Evolutionary conservation across 2,113 vertebrate species (phyloP), one percentile per base, ranked within the genome.

Genomic region (Siphamia tubifer): DNA sequence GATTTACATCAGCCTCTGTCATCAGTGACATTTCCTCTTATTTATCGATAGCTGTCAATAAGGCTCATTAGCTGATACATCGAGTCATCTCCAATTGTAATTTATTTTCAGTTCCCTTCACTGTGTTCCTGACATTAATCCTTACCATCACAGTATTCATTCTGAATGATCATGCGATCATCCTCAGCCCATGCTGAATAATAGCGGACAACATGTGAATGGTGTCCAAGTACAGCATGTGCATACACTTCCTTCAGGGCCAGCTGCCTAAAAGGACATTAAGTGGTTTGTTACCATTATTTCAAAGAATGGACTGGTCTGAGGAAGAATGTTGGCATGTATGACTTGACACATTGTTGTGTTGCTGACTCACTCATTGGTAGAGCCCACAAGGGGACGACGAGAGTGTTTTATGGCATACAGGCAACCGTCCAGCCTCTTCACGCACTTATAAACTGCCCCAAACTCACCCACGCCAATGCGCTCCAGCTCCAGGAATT

Each of bases 181-280:
- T 99, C 95, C 70, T 99, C 96, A 2, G 95, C 93, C 97, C 98
- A 99, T 0, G 98, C 95, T 0, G 97, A 99, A 75, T 98, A 98
- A 90, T 99, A 99, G 10, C 96, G 96, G 1, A 99, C 96, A 1
- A 99, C 97, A 0, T 99, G 96, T 4, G 96, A 96, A 63, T 98
- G 96, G 71, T 97, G 96, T 0, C 97, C 97, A 0, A 99, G 94
- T 28, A 97, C 98, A 0, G 98, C 96, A 0, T 98, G 96, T 7
- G 98, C 98, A 6, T 98, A 98, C 6, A 99, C 98, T 83, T 99
- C 96, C 0, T 94, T 94, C 56, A 99, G 83, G 1, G 94, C 94
- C 84, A 92, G 77, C 74, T 95, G 94, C 88, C 98, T 99, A 68
- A 21, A 38, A 23, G 19, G 51, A 78, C 19, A 77, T 0, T 42